These are phyloP conservation scores for Pachycephus smyrnensis DNA, from an alignment of 2,888 invertebrate species.

Conservation along the genomic window DNA sequence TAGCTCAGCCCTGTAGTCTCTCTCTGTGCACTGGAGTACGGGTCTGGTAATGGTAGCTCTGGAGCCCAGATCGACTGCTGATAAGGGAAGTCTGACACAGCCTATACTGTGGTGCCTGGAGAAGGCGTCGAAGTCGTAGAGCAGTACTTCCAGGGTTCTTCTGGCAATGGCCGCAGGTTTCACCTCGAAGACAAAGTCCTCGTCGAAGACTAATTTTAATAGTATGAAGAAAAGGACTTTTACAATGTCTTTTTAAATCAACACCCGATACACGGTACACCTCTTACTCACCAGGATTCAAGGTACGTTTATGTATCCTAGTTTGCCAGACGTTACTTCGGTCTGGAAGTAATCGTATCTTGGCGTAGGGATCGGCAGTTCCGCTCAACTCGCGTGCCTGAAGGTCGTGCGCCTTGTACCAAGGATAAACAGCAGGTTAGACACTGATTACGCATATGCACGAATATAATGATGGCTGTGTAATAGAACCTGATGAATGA, in stretches of 20 bases:
- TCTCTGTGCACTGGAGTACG: slow-evolving; percentile 69
- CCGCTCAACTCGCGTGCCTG: slow-evolving; percentile 73
- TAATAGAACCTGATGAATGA: not conserved
- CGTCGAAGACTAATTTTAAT: slow-evolving; percentile 71
- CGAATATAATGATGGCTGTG: not conserved
- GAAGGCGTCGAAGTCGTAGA: slow-evolving; percentile 77
- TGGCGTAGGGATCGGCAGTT: slow-evolving; percentile 77
- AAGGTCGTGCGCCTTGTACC: slow-evolving; percentile 69
- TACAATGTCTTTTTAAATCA: not conserved
- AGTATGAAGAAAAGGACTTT: not conserved
- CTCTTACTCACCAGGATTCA: slow-evolving; percentile 71
- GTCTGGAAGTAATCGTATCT: slow-evolving; percentile 73
- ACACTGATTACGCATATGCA: not conserved
- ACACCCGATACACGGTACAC: not conserved
- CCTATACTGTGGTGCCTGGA: slow-evolving; percentile 76
- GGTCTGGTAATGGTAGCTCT: slow-evolving; percentile 72
- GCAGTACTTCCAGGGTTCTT: slow-evolving; percentile 72
- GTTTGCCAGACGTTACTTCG: slow-evolving; percentile 75
- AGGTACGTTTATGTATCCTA: slow-evolving; percentile 74
- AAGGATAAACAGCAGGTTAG: not conserved
- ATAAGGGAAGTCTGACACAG: slow-evolving; percentile 69
- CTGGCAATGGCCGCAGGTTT: slow-evolving; percentile 69
- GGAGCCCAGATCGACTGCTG: slow-evolving; percentile 71
- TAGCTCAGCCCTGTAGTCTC: slow-evolving; percentile 66
- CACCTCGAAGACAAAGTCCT: slow-evolving; percentile 77